phyloP scores from a whole-genome alignment of 2,888 invertebrate species.

The Noctua fimbriata region DNA sequence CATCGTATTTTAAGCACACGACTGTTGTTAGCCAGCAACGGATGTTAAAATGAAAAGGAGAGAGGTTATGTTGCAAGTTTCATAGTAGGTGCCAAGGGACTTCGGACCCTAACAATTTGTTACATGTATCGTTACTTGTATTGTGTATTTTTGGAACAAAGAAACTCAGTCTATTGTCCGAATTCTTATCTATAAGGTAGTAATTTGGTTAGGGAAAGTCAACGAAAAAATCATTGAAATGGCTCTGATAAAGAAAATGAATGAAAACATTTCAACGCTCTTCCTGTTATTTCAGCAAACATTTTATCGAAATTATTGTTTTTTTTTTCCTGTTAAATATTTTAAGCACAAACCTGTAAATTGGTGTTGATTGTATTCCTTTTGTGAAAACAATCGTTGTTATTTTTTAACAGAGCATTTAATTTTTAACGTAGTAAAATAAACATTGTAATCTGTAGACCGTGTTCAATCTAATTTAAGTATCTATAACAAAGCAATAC shows the following conservation, averaged over 20 bases:
- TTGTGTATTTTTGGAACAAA: slow-evolving; percentile 76
- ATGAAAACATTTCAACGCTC: slow-evolving; percentile 28
- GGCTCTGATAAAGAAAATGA: slow-evolving; percentile 37
- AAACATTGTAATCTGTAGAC: not conserved
- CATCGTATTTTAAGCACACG: not conserved
- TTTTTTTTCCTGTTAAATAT: slow-evolving; percentile 4
- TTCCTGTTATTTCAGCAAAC: slow-evolving; percentile 45
- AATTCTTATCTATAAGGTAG: slow-evolving; percentile 66
- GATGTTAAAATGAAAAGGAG: not conserved
- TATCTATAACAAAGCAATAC: not conserved
- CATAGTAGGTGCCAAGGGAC: slow-evolving; percentile 51
- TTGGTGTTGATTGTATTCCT: slow-evolving; percentile 5
- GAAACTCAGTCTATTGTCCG: slow-evolving; percentile 75
- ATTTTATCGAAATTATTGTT: slow-evolving; percentile 46
- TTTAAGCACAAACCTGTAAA: slow-evolving; percentile 16
- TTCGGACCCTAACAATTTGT: slow-evolving; percentile 75
- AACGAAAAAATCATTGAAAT: slow-evolving; percentile 55
- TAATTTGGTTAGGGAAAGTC: slow-evolving; percentile 58
- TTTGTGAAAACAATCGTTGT: not conserved
- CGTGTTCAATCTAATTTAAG: not conserved
- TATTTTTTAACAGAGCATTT: not conserved
- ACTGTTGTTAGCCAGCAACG: slow-evolving; percentile 26
- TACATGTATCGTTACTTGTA: slow-evolving; percentile 78
- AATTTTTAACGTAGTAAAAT: not conserved
- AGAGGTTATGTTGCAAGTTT: not conserved